phyloP scores from a whole-genome alignment of 53 echinoderm and acorn worm species.

The Paracentrotus lividus region DNA sequence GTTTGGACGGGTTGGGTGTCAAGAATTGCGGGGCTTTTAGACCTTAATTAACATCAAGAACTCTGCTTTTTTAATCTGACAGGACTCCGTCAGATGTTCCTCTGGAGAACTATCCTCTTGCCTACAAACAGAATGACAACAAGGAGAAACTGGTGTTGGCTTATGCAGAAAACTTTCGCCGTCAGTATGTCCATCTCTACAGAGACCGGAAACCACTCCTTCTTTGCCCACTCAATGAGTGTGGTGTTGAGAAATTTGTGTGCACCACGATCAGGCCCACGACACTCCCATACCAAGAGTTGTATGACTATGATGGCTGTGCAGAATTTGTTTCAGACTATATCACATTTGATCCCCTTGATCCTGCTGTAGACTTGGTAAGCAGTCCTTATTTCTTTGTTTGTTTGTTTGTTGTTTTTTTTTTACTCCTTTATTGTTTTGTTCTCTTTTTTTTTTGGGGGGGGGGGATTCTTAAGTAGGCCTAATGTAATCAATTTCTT shows the following conservation, averaged over 20 bases:
- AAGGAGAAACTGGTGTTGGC: slow-evolving; percentile 96
- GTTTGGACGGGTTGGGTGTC: no score
- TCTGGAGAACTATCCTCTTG: slow-evolving; percentile 75
- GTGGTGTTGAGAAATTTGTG: slow-evolving; percentile 95
- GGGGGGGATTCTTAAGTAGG: no score
- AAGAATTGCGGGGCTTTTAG: no score
- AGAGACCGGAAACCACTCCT: slow-evolving; percentile 95
- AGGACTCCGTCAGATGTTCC: slow-evolving; percentile 70
- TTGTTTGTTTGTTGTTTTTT: no score
- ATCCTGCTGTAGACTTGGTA: slow-evolving; percentile 92
- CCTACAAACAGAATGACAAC: slow-evolving; percentile 91
- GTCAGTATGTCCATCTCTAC: slow-evolving; percentile 98
- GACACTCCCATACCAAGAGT: slow-evolving; percentile 86
- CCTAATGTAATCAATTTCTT: no score
- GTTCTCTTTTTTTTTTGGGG: no score
- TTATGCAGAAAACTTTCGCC: slow-evolving; percentile 98
- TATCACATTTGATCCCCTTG: slow-evolving; percentile 88
- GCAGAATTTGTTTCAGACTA: slow-evolving; percentile 98
- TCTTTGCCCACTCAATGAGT: slow-evolving; percentile 92
- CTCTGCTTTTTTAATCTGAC: no score
- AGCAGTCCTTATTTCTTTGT: slow-evolving; percentile 24
- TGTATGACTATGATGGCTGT: slow-evolving; percentile 95
- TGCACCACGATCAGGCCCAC: slow-evolving; percentile 96
- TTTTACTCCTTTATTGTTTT: neutral
- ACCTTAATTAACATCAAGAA: no score